A percentile compares a stretch with the other conserved stretches of the same genome.
phyloP scores from a whole-genome alignment of 2,888 invertebrate genomes.

The Gandaritis pyraliata region DNA sequence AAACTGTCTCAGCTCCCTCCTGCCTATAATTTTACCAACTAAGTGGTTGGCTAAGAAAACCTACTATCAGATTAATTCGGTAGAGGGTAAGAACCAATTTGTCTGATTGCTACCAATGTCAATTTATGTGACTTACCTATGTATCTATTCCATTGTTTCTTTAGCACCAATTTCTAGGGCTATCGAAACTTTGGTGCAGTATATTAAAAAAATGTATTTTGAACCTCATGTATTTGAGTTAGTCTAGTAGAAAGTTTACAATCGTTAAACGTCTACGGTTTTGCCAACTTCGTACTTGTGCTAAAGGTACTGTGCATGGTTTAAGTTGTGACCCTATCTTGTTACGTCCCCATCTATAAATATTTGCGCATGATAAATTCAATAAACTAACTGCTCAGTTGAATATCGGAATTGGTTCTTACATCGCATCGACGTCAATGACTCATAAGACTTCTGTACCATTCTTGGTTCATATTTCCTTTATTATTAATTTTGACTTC shows the following conservation, averaged over 20 bases:
- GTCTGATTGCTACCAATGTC: slow-evolving; percentile 83
- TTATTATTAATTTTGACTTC: slow-evolving; percentile 5
- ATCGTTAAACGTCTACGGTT: no score
- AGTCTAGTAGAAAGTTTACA: no score
- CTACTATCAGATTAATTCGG: slow-evolving; percentile 81
- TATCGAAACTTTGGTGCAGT: not conserved
- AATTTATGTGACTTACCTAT: slow-evolving; percentile 77
- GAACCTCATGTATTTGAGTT: no score
- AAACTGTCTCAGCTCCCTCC: slow-evolving; percentile 47
- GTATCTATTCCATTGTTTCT: slow-evolving; percentile 54
- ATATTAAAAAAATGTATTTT: no score
- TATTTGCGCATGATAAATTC: slow-evolving; percentile 83
- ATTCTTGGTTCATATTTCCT: slow-evolving; percentile 6
- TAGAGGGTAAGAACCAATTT: slow-evolving; percentile 83
- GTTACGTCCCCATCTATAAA: slow-evolving; percentile 80
- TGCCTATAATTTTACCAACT: slow-evolving; percentile 63
- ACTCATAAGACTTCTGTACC: slow-evolving; percentile 22
- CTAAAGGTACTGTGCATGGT: slow-evolving; percentile 51
- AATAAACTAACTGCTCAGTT: slow-evolving; percentile 72
- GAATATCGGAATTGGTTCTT: slow-evolving; percentile 55
- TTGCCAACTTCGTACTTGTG: slow-evolving; percentile 8
- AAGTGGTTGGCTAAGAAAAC: slow-evolving; percentile 81
- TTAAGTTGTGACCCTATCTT: slow-evolving; percentile 82
- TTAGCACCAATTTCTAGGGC: slow-evolving; percentile 5
- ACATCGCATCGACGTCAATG: slow-evolving; percentile 29